These are phyloP conservation scores for Folsomia candida DNA, from an alignment of 2,888 invertebrate species.

Conservation along the genomic window DNA sequence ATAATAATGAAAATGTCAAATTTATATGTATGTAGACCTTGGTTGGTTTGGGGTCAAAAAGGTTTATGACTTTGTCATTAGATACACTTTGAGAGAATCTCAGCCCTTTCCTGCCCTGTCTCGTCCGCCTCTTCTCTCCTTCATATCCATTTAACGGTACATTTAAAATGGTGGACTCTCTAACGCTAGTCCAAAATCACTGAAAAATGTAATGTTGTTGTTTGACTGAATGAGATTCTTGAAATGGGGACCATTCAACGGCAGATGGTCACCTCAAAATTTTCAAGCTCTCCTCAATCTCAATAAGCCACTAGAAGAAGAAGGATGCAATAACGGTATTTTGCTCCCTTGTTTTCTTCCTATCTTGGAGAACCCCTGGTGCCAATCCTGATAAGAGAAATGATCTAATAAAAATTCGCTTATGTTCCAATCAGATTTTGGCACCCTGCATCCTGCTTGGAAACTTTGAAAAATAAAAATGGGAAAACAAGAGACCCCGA, in stretches of 20 bases:
- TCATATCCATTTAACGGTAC: neutral
- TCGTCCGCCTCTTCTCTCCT: neutral
- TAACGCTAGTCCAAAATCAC: conserved; percentile 19
- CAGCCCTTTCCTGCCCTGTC: no score
- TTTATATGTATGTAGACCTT: no score
- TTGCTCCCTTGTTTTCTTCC: no score
- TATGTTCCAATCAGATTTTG: neutral
- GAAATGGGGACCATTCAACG: conserved; percentile 9
- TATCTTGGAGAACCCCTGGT: no score
- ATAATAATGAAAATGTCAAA: no score
- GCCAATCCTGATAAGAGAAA: neutral
- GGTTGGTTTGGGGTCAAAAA: no score
- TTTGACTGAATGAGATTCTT: conserved; percentile 49
- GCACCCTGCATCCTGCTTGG: neutral
- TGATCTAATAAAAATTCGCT: neutral
- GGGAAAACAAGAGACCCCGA: neutral
- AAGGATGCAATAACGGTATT: neutral
- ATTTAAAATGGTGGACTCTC: neutral
- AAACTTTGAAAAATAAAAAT: neutral
- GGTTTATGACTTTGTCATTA: no score
- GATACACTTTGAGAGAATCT: no score
- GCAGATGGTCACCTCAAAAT: conserved; percentile 1
- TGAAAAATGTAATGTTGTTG: conserved; percentile 51
- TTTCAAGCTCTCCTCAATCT: no score
- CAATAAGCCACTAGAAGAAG: no score